Evolutionary conservation across 2,888 invertebrate species (phyloP).

Genomic region (Mesoligia furuncula): DNA sequence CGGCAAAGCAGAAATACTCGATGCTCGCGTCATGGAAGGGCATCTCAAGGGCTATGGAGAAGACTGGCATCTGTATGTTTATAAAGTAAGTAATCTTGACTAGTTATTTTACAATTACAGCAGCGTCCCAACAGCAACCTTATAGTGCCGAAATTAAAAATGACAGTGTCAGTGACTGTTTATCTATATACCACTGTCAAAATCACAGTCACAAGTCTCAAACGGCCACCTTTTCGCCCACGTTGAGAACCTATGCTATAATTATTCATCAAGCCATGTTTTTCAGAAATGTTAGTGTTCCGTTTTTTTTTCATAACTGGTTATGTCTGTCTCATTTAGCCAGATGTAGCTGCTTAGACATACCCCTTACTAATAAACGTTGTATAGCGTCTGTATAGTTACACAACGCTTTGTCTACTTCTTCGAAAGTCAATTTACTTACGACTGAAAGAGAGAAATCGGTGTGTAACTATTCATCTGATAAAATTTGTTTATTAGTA

Average conservation of each 20-base stretch:
- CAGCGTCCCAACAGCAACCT: neutral
- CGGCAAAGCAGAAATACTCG: slow-evolving; percentile 96
- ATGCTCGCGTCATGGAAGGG: slow-evolving; percentile 98
- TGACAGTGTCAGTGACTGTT: neutral
- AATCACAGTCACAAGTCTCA: neutral
- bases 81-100: slow-evolving; percentile 93
- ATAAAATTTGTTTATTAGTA: no score
- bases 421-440: no score
- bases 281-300: neutral
- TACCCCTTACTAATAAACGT: no score
- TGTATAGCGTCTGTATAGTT: no score
- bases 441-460: no score
- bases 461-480: no score
- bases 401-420: no score
- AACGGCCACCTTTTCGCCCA: neutral
- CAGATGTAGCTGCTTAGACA: neutral
- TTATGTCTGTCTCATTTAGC: neutral
- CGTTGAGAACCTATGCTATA: neutral
- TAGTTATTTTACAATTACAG: neutral
- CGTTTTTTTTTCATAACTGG: neutral
- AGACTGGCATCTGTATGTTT: slow-evolving; percentile 97
- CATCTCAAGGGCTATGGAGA: slow-evolving; percentile 96
- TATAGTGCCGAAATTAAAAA: neutral
- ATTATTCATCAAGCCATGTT: neutral
- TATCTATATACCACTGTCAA: no score